Evolutionary conservation across 1,140 invertebrate genomes (phyloP), one percentile per base, ranked within the genome.

Genomic region (Stenopsyche tienmushanensis): DNA sequence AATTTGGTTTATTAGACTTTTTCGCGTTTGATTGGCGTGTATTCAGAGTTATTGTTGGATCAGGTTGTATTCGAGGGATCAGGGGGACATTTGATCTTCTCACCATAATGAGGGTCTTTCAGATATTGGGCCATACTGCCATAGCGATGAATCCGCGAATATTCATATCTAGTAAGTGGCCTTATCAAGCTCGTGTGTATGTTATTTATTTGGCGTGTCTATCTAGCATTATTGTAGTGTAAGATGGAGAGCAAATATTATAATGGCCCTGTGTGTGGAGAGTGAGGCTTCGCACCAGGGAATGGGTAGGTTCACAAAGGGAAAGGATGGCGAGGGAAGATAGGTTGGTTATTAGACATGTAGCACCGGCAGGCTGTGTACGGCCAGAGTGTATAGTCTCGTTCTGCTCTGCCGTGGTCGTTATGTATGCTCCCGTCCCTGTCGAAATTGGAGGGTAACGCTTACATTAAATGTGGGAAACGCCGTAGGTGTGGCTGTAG

Each of bases 261-360:
- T 60, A 60, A 60, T 60, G 57, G 57, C 29, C 39, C 18, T 20
- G 44, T 15, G 8, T 13, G 29, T n/a, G n/a, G n/a, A n/a, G n/a
- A n/a, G n/a, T n/a, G n/a, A n/a, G n/a, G n/a, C n/a, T n/a, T 52
- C 53, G 26, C 50, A 53, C 63, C 55, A 44, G 44, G 29, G 41
- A 44, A 20, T 24, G 41, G 17, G 55, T n/a, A 24, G 55, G 24
- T 17, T 25, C 63, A 55, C 63, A 65, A 65, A 65, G 44, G 63
- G 63, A 49, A 45, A 13, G 26, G 26, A 24, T 45, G 8, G 62
- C 49, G 17, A 23, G 34, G 49, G 53, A 23, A 54, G 62, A 50
- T 39, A 62, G 57, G 58, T 60, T 60, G 62, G 64, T 64, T 65
- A 69, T 69, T 69, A 69, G 60, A 63, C 58, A 41, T 60, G 57